Percentiles rank a stretch among this genome's conserved stretches.
Evolutionary conservation across 2,888 invertebrate species (phyloP).

Genomic region (Hoplodrina blanda): DNA sequence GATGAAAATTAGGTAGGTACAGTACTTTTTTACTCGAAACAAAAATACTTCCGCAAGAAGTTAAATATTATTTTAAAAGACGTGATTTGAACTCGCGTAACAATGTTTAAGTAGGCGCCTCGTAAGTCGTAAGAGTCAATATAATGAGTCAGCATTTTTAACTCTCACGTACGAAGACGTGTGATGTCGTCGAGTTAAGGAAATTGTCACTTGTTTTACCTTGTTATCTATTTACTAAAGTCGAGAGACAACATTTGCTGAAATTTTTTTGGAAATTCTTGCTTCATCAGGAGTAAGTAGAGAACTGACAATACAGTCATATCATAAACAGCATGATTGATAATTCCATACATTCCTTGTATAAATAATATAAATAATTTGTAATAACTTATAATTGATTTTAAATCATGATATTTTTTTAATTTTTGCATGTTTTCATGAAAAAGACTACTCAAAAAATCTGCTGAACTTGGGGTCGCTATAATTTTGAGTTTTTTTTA

Average conservation of each 20-base stretch:
- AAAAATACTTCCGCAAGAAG: slow-evolving; percentile 25
- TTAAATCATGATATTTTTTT: too few relatives aligned
- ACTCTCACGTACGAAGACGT: background rate
- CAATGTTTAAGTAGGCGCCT: slow-evolving; percentile 25
- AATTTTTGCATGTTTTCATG: too few relatives aligned
- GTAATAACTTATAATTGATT: too few relatives aligned
- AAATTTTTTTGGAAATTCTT: background rate
- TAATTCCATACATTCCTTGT: too few relatives aligned
- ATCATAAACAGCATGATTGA: too few relatives aligned
- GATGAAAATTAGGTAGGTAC: background rate
- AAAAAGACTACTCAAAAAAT: too few relatives aligned
- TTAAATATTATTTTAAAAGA: slow-evolving; percentile 32
- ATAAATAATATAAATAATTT: too few relatives aligned
- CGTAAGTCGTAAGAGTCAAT: slow-evolving; percentile 21
- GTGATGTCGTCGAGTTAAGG: background rate
- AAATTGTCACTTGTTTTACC: slow-evolving; percentile 7
- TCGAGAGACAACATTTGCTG: background rate
- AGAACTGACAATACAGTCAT: background rate
- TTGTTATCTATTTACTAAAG: background rate
- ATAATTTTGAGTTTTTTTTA: too few relatives aligned
- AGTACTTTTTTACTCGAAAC: slow-evolving; percentile 4
- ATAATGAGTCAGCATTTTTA: slow-evolving; percentile 18
- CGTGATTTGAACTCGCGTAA: slow-evolving; percentile 22
- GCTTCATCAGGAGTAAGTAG: background rate
- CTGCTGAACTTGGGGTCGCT: too few relatives aligned